A percentile compares a stretch with the other conserved stretches of the same genome.
These are phyloP conservation scores for Drosophila cardini DNA, from an alignment of 1,140 invertebrate genomes.

Conservation along the genomic window DNA sequence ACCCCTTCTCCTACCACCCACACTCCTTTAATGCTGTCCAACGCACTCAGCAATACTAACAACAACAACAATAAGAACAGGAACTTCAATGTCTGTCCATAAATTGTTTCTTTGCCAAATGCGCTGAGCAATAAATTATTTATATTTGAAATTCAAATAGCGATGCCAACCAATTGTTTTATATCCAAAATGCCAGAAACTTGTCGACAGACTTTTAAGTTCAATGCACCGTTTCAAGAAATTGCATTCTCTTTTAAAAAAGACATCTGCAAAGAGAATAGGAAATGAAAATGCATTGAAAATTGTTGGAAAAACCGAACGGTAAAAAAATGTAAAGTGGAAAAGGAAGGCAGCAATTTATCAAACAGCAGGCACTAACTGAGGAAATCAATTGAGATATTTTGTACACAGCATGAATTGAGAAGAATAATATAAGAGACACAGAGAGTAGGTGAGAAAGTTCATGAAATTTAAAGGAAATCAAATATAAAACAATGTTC, in stretches of 20 bases:
- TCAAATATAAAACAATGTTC: too few relatives aligned
- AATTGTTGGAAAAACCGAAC: background rate
- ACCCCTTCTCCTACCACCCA: background rate
- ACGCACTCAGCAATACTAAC: background rate
- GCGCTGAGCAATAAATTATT: conserved; percentile 50
- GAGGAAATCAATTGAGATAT: background rate
- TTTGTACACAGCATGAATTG: background rate
- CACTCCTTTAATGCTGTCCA: background rate
- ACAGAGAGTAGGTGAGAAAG: background rate
- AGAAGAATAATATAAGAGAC: background rate
- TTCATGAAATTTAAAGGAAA: too few relatives aligned
- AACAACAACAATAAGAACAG: conserved; percentile 9
- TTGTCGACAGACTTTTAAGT: conserved; percentile 5
- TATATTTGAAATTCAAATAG: conserved; percentile 47
- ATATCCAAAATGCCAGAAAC: conserved; percentile 9
- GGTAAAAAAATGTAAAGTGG: background rate
- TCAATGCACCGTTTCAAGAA: conserved; percentile 17
- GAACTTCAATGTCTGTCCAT: conserved; percentile 11
- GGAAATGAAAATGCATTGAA: conserved; percentile 4
- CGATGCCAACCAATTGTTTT: conserved; percentile 43
- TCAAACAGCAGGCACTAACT: too few relatives aligned
- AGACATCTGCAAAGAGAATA: background rate
- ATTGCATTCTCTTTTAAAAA: background rate
- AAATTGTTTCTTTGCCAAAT: conserved; percentile 33
- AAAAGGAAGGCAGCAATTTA: background rate